Base-by-base conservation (phyloP, 2,888 invertebrate genomes). In the Lithophane leautieri region DNA sequence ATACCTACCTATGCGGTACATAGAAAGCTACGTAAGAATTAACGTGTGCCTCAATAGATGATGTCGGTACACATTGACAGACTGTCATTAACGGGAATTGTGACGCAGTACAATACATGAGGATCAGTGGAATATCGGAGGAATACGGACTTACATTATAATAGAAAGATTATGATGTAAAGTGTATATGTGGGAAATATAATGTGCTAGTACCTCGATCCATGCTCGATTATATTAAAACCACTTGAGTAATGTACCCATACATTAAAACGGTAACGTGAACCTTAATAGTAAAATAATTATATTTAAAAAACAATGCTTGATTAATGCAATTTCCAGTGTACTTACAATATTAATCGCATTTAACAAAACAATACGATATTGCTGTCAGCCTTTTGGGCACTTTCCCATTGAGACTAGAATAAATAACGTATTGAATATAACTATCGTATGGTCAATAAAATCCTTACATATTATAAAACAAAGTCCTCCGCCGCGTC, bases 41-140 rank as follows among this genome's bases (percentile, higher is more conserved):
- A 83, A 66, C 68, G 58, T 61, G 65, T 47, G 75, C 61, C 79
- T 79, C 71, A 79, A 82, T 79, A 83, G 47, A 47, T 40, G 63
- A 61, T 71, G 70, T 70, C 77, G 34, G 54, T 44, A 19, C 54
- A 61, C 63, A 61, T 40, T 71, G 83, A 74, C 79, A 68, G 60
- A 60, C 56, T 72, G 83, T 70, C 61, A 82, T 67, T 83, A 82
- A 42, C 16, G 34, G 56, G 16, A 47, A 56, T 63, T 69, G 52
- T 75, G 68, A 75, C 69, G 47, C 61, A 66, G 56, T 71, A 66
- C 65, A 47, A 40, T 50, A 60, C 44, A 12, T 1, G 54, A 56
- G 70, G 47, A 63, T 11, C 40, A 54, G 4, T 28, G 4, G 7
- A 22, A 16, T 54, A 7, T 40, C 2, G 11, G 25, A 40, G 14